phyloP scores from a whole-genome alignment of 2,888 invertebrate genomes.

The Drosophila antonietae region DNA sequence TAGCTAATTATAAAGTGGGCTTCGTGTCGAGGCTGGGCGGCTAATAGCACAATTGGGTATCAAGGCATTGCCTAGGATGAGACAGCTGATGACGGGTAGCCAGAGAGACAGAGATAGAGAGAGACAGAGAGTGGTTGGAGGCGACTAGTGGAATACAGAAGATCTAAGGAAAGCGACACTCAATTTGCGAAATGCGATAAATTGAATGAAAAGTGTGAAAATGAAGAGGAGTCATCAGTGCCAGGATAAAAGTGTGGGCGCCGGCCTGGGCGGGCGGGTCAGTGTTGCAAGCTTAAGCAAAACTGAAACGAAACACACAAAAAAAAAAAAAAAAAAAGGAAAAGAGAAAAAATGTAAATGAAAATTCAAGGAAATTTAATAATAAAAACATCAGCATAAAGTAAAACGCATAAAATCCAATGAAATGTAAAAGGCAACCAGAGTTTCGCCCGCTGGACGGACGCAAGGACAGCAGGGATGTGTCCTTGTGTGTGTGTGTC shows the following conservation, averaged over 20 bases:
- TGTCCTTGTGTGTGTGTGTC: conserved; percentile 28
- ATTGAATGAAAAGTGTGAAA: conserved; percentile 81
- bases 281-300: conserved; percentile 44
- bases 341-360: conserved; percentile 65
- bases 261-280: not conserved
- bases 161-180: conserved; percentile 72
- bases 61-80: conserved; percentile 12
- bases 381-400: conserved; percentile 81
- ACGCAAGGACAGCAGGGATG: conserved; percentile 32
- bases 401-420: conserved; percentile 80
- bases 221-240: conserved; percentile 76
- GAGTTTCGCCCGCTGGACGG: conserved; percentile 55
- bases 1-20: conserved; percentile 45
- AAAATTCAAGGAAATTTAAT: conserved; percentile 80
- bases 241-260: not conserved
- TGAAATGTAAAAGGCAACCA: conserved; percentile 76
- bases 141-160: conserved; percentile 10
- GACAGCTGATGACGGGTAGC: not conserved
- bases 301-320: conserved; percentile 43
- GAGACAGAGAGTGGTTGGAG: not conserved
- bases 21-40: not conserved
- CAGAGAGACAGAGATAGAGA: not conserved
- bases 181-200: conserved; percentile 79
- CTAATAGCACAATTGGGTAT: conserved; percentile 34
- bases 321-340: not conserved